Conservation (phyloP, 2,113 vertebrate species). For the Dolichotis patagonum region DNA sequence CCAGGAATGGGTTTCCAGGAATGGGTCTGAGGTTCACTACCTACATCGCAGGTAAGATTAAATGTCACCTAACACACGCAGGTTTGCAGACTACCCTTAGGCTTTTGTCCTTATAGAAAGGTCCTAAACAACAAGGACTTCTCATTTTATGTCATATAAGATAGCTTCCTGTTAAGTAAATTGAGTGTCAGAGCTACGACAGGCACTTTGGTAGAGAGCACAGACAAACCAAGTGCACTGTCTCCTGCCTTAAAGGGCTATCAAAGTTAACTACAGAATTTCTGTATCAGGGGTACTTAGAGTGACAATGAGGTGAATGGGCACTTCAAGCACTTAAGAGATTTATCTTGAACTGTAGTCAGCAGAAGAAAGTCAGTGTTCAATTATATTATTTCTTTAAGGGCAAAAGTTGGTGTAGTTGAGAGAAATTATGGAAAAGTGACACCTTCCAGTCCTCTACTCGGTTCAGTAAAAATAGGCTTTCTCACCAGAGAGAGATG, state of each 20-base stretch:
- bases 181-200: neutral
- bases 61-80: neutral
- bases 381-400: neutral
- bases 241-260: neutral
- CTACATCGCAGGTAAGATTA: neutral
- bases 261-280: neutral
- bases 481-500: neutral
- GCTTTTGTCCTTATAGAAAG: neutral
- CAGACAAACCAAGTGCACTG: neutral
- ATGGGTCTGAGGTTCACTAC: neutral
- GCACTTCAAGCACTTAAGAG: too few species aligned
- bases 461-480: neutral
- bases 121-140: neutral
- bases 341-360: neutral
- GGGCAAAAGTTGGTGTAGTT: neutral
- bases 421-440: neutral
- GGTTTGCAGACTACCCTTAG: neutral
- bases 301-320: neutral
- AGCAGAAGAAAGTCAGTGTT: neutral
- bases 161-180: neutral
- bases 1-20: neutral
- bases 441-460: neutral
- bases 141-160: neutral
- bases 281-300: neutral
- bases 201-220: neutral